A percentile compares a stretch with the other conserved stretches of the same genome.
Evolutionary conservation across 2,888 invertebrate genomes (phyloP).

Genomic region (Cantharis lateralis): DNA sequence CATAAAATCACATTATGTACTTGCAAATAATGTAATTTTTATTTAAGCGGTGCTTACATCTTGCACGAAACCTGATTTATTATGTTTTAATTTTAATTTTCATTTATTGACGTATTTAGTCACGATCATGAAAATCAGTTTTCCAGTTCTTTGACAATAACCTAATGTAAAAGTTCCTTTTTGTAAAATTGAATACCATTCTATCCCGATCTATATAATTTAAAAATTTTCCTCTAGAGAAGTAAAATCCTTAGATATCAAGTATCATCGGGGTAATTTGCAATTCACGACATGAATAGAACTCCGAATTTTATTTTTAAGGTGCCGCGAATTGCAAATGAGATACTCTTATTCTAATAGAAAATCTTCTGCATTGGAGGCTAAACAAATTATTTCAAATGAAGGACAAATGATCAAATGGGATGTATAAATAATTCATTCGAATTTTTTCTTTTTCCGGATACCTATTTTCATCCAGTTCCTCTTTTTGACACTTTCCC

Average conservation of each 20-base stretch:
- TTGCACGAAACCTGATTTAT: not conserved
- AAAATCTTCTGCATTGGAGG: constrained; percentile 7
- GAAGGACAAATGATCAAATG: constrained; percentile 23
- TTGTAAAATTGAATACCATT: not conserved
- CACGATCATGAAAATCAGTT: not conserved
- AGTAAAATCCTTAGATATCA: not conserved
- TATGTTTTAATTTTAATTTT: not conserved
- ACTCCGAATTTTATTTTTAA: constrained; percentile 10
- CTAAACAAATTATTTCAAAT: constrained; percentile 18
- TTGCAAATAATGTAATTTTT: not conserved
- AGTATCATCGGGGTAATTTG: constrained; percentile 9
- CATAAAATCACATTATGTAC: not conserved
- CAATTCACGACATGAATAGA: constrained; percentile 15
- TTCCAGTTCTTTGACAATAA: not conserved
- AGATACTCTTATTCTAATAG: constrained; percentile 7
- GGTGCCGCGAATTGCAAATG: not conserved
- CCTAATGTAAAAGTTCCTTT: not conserved
- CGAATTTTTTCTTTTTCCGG: constrained; percentile 10
- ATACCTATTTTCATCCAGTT: constrained; percentile 11
- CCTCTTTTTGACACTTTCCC: constrained; percentile 6
- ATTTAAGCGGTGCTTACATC: not conserved
- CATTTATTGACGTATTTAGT: not conserved
- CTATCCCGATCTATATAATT: not conserved
- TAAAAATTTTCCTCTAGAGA: not conserved
- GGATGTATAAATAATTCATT: constrained; percentile 22